phyloP scores from a whole-genome alignment of 1,140 invertebrate species.

The Oncopodura yosiiana region DNA sequence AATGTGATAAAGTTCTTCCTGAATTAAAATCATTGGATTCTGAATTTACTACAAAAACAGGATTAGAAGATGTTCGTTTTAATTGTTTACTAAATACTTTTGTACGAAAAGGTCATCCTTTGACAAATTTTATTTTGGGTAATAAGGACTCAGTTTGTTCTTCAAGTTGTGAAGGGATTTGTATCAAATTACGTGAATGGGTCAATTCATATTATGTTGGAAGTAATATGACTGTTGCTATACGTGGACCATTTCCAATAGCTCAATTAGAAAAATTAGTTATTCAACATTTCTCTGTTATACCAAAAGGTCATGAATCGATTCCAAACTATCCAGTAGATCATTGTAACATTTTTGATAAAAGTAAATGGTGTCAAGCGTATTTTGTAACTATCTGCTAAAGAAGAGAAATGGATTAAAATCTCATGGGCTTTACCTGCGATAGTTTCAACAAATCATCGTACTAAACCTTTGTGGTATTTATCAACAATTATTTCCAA shows the following conservation, averaged over 20 bases:
- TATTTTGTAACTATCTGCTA: neutral
- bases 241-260: slow-evolving; percentile 49
- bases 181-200: slow-evolving; percentile 60
- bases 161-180: slow-evolving; percentile 52
- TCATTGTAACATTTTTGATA: neutral
- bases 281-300: slow-evolving; percentile 40
- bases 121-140: slow-evolving; percentile 74
- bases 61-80: no score
- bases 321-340: slow-evolving; percentile 34
- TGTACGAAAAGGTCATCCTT: slow-evolving; percentile 58
- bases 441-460: neutral
- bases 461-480: neutral
- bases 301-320: slow-evolving; percentile 40
- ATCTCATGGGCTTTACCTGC: neutral
- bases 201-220: slow-evolving; percentile 73
- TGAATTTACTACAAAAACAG: no score
- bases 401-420: neutral
- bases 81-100: no score
- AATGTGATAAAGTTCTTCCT: no score
- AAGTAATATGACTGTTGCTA: slow-evolving; percentile 74
- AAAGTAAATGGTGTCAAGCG: neutral
- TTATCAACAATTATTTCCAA: neutral
- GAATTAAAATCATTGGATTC: no score
- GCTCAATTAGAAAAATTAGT: slow-evolving; percentile 44
- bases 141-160: slow-evolving; percentile 66